Base-by-base conservation (phyloP, 2,888 invertebrate genomes). In the Leptarthrus brevirostris region DNA sequence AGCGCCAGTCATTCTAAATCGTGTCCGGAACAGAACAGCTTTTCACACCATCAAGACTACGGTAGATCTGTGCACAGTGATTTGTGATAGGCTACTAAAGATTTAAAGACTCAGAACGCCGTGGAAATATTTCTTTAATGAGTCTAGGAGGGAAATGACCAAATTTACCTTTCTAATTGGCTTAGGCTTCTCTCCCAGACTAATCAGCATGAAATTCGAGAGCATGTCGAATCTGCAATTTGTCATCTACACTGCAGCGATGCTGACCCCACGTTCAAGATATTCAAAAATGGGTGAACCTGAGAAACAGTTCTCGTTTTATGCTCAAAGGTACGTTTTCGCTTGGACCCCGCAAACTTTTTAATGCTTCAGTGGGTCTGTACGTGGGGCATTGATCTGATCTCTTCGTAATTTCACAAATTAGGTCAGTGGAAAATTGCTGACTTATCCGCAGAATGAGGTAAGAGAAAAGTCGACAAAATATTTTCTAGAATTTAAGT, bases 141-240 rank as follows among this genome's bases (percentile, higher is more conserved):
- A 30, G 30, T 30, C 0, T 30, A 6, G 30, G 4, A 8, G n/a
- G 6, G n/a, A 40, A 40, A 40, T 40, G n/a, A 3, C 40, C n/a
- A 8, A n/a, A 40, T 40, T 40, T 40, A 3, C 10, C 12, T 40
- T 40, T 40, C 40, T 40, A 40, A 40, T 40, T 40, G 40, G 5
- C 30, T 30, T 30, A 30, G 8, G 30, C 1, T 20, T 6, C 49
- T 8, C 16, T 20, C 3, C 14, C 49, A 49, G 18, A n/a, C 49
- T 6, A 49, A n/a, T 49, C 12, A 12, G n/a, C n/a, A 40, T 40
- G 8, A 40, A 40, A 12, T 40, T 40, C 10, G 40, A 12, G 49
- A 49, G 20, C 49, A 20, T 49, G 49, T 18, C 49, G 3, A 49
- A 49, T 49, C 20, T 49, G 49, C 16, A 49, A 49, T 49, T 49